These are phyloP conservation scores for Drosophila quadrilineata DNA, from an alignment of 1,140 invertebrate genomes.

Conservation along the genomic window DNA sequence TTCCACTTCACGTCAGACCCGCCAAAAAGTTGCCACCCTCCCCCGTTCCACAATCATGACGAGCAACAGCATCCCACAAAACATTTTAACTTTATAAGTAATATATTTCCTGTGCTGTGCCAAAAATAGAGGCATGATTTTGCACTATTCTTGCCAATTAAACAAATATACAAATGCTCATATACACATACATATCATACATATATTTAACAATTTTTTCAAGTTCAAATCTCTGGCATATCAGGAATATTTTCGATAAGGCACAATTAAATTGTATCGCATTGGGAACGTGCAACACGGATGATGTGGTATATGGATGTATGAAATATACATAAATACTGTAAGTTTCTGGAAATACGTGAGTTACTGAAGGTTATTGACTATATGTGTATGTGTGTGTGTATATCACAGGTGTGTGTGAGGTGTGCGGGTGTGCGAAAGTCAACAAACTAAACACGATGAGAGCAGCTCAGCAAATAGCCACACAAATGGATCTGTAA, in stretches of 20 bases:
- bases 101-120: slow-evolving; percentile 31
- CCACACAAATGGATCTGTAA: slow-evolving; percentile 47
- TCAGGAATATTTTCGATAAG: slow-evolving; percentile 8
- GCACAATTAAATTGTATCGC: not conserved
- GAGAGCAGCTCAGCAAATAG: slow-evolving; percentile 28
- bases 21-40: not conserved
- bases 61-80: no score
- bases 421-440: not conserved
- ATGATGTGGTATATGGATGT: slow-evolving; percentile 34
- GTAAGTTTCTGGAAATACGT: slow-evolving; percentile 35
- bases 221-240: slow-evolving; percentile 13
- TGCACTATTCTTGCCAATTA: slow-evolving; percentile 38
- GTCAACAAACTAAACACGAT: slow-evolving; percentile 7
- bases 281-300: slow-evolving; percentile 4
- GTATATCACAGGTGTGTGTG: not conserved
- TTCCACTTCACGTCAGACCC: slow-evolving; percentile 14
- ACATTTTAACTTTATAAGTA: slow-evolving; percentile 4
- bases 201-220: not conserved
- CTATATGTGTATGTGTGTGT: slow-evolving; percentile 1
- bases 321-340: slow-evolving; percentile 15
- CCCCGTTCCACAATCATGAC: slow-evolving; percentile 10
- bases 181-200: not conserved
- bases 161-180: no score
- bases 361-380: slow-evolving; percentile 41
- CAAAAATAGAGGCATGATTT: slow-evolving; percentile 43